Percentiles rank a stretch among this genome's conserved stretches.
Evolutionary conservation across 2,888 invertebrate species (phyloP).

Genomic region (Dolomedes plantarius): DNA sequence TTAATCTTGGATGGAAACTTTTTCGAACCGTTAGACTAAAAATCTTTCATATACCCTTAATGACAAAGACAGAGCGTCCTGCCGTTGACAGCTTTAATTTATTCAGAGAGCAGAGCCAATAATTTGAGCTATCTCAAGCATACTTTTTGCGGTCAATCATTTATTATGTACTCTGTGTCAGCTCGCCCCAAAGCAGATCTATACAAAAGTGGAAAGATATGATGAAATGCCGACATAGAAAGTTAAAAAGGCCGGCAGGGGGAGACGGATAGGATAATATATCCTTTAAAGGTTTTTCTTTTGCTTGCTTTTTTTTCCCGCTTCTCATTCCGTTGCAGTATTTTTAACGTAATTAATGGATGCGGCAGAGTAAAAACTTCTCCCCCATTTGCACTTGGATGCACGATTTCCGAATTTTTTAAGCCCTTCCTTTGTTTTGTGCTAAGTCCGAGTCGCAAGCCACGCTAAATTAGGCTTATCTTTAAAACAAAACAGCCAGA

Average conservation of each 20-base stretch:
- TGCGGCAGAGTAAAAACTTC: constrained; percentile 51
- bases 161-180: constrained; percentile 65
- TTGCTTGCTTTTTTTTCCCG: constrained; percentile 41
- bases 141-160: constrained; percentile 70
- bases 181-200: constrained; percentile 45
- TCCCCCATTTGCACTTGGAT: constrained; percentile 47
- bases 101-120: constrained; percentile 62
- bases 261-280: constrained; percentile 41
- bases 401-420: constrained; percentile 54
- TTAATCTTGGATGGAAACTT: constrained; percentile 65
- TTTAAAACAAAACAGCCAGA: constrained; percentile 39
- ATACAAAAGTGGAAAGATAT: constrained; percentile 47
- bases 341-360: constrained; percentile 68
- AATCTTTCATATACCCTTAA: constrained; percentile 69
- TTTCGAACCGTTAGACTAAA: constrained; percentile 70
- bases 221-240: constrained; percentile 61
- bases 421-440: constrained; percentile 50
- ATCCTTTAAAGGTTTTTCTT: constrained; percentile 41
- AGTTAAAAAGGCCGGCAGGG: constrained; percentile 20
- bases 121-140: constrained; percentile 68
- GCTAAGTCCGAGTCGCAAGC: constrained; percentile 17
- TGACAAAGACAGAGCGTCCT: constrained; percentile 70
- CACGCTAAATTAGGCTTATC: constrained; percentile 65
- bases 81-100: constrained; percentile 70
- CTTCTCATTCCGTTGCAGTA: constrained; percentile 37